Base-by-base conservation (phyloP, 2,113 vertebrate genomes). In the Tiliqua scincoides region DNA sequence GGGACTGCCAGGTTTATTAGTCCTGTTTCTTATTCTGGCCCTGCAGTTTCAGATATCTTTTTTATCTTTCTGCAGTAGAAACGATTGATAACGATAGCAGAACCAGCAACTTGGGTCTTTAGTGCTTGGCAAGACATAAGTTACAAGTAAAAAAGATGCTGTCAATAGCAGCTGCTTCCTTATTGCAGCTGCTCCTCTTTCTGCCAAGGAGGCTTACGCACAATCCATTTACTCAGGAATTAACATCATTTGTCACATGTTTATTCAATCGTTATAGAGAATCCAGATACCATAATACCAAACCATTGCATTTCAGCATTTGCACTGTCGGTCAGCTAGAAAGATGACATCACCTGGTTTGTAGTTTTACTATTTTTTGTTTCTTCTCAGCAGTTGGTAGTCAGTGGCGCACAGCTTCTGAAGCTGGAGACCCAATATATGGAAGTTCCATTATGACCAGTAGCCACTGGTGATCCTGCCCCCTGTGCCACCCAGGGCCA, bases 21-120 rank as follows among this genome's bases (percentile, higher is more conserved):
- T 62, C 9, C 0, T 21, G 12, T 27, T 27, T 80, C 62, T 90
- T 20, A 76, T 86, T 30, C 1, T 14, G 82, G 1, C 63, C 0
- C 40, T 27, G 15, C 9, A 76, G 52, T 17, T 70, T 18, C 57
- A n/a, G 52, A 18, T 6, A 14, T 72, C 8, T 54, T 59, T 82
- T 79, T 63, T 37, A 35, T 71, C 18, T 2, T 48, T 52, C 23
- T 54, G 17, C 73, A 62, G 6, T 59, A 61, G 32, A 37, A 78
- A 57, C 54, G 32, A 11, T 17, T 8, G 30, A 48, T 23, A 27
- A 40, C 21, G 25, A 21, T 79, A 32, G 1, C 6, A 7, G 77
- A 57, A 25, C 23, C 6, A 52, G 37, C 20, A 37, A n/a, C 3
- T 83, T 75, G 0, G 0, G 79, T 75, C 48, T 1, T 21, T 20